Conservation (phyloP, 2,888 invertebrate genomes). For the Cynaeus angustus region DNA sequence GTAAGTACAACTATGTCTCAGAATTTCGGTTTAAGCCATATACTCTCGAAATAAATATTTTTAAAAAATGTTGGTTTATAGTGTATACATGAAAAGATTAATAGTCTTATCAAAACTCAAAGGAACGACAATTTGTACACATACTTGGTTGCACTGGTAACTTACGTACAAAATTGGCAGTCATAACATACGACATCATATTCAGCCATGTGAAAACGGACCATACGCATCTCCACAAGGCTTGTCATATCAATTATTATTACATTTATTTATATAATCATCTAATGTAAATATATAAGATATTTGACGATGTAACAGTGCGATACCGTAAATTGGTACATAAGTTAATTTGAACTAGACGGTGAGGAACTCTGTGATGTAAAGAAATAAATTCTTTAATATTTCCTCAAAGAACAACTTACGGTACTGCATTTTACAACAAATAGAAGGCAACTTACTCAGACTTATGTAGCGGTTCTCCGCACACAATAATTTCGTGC, state of each 20-base stretch:
- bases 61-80: conserved; percentile 59
- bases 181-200: conserved; percentile 62
- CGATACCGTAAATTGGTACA: conserved; percentile 45
- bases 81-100: conserved; percentile 61
- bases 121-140: conserved; percentile 71
- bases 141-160: conserved; percentile 72
- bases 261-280: conserved; percentile 60
- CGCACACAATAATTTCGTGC: conserved; percentile 63
- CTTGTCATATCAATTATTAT: conserved; percentile 52
- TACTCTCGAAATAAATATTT: conserved; percentile 62
- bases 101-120: conserved; percentile 63
- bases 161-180: conserved; percentile 70
- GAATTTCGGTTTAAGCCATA: conserved; percentile 47
- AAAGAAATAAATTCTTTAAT: conserved; percentile 17
- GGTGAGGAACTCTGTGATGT: conserved; percentile 48
- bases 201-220: conserved; percentile 32
- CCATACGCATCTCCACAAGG: conserved; percentile 58
- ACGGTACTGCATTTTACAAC: conserved; percentile 61
- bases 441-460: conserved; percentile 72
- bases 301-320: conserved; percentile 61
- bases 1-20: conserved; percentile 46
- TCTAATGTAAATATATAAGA: conserved; percentile 66
- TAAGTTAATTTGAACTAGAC: conserved; percentile 24
- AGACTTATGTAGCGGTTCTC: conserved; percentile 72
- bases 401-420: conserved; percentile 41